These are phyloP conservation scores for Drosophila paracracens DNA, from an alignment of 2,888 invertebrate species.

Conservation along the genomic window DNA sequence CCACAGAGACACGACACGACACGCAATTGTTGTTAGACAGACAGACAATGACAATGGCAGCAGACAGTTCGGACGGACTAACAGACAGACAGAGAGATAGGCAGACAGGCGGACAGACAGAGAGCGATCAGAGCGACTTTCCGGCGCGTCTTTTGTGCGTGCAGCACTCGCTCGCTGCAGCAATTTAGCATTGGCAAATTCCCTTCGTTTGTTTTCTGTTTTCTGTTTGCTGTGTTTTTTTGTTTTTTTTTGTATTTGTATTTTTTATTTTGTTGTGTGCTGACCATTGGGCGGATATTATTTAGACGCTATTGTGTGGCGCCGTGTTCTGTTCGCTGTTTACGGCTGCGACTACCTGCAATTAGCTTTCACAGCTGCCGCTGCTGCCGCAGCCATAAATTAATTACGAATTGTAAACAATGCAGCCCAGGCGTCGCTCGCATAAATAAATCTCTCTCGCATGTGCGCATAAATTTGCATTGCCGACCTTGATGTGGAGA, in stretches of 20 bases:
- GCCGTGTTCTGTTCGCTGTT: conserved; percentile 43
- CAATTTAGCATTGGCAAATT: conserved; percentile 39
- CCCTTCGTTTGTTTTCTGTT: conserved; percentile 19
- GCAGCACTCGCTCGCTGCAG: conserved; percentile 48
- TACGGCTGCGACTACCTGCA: conserved; percentile 60
- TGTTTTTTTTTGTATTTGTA: conserved; percentile 34
- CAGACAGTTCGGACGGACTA: conserved; percentile 9
- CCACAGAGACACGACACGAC: conserved; percentile 47
- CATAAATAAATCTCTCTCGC: conserved; percentile 73
- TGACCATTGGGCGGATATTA: conserved; percentile 82
- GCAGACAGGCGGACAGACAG: neutral
- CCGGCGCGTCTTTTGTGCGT: conserved; percentile 65
- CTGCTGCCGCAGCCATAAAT: conserved; percentile 58
- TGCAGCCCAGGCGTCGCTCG: conserved; percentile 64
- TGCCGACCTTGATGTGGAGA: conserved; percentile 58
- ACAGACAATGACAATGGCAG: conserved; percentile 40
- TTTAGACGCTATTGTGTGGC: conserved; percentile 82
- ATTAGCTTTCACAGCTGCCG: conserved; percentile 68
- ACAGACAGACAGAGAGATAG: neutral
- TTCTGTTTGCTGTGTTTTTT: neutral
- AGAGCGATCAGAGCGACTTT: conserved; percentile 43
- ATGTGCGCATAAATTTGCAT: conserved; percentile 76
- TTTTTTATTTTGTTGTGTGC: conserved; percentile 29
- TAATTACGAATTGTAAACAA: conserved; percentile 76
- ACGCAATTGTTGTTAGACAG: conserved; percentile 74